Percentiles rank a stretch among this genome's conserved stretches.
Evolutionary conservation across 2,113 vertebrate species (phyloP).

Genomic region (Spea bombifrons): DNA sequence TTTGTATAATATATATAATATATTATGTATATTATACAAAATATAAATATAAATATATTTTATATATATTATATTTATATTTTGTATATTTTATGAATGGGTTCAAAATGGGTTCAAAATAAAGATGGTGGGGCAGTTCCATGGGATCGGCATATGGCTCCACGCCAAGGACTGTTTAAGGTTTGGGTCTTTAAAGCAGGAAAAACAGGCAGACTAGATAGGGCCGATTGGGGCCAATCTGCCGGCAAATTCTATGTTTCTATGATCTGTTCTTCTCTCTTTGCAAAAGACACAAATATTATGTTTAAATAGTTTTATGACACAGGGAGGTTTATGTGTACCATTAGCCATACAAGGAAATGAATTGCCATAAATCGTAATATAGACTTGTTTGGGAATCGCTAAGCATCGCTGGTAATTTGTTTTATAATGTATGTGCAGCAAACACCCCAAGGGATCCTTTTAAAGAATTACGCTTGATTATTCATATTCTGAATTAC

Average conservation of each 20-base stretch:
- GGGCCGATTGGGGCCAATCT: no score
- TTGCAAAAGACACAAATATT: not conserved
- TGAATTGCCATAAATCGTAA: slow-evolving; percentile 18
- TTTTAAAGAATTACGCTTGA: slow-evolving; percentile 29
- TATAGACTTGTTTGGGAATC: slow-evolving; percentile 19
- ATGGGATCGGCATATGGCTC: no score
- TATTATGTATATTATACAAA: not conserved
- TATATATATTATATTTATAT: no score
- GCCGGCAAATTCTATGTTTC: no score
- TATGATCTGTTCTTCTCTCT: no score
- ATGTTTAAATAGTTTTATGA: slow-evolving; percentile 10
- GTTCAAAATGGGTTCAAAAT: no score
- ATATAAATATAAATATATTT: no score
- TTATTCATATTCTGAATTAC: slow-evolving; percentile 39
- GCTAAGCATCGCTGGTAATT: slow-evolving; percentile 18
- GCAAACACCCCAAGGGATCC: slow-evolving; percentile 9
- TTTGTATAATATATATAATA: not conserved
- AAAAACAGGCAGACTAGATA: no score
- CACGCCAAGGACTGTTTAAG: no score
- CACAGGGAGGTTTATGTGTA: not conserved
- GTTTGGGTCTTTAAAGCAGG: no score
- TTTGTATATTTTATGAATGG: no score
- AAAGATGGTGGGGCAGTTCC: no score
- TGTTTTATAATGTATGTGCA: not conserved
- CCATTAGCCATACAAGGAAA: not conserved